phyloP scores from a whole-genome alignment of 1,140 invertebrate species.

The Anastatus disparis region DNA sequence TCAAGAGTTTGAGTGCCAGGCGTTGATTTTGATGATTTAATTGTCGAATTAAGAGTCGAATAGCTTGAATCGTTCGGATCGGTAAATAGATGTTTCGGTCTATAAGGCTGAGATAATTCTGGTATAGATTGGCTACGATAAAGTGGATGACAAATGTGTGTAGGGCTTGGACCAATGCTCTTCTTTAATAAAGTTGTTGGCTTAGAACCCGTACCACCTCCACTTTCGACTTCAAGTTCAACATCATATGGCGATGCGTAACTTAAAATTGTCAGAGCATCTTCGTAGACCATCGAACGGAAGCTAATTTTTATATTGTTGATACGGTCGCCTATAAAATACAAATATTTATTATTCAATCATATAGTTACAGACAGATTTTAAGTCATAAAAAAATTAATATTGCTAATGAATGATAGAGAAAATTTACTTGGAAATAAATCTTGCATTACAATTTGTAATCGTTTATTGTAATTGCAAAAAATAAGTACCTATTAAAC shows the following conservation, averaged over 20 bases:
- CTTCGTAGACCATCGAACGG: constrained; percentile 88
- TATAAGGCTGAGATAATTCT: constrained; percentile 69
- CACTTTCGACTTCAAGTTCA: constrained; percentile 74
- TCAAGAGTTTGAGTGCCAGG: constrained; percentile 53
- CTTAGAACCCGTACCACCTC: constrained; percentile 67
- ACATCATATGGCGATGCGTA: constrained; percentile 94
- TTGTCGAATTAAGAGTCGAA: constrained; percentile 63
- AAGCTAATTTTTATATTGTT: constrained; percentile 87
- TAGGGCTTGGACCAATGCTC: constrained; percentile 64
- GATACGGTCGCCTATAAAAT: constrained; percentile 81
- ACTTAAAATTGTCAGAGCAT: constrained; percentile 88
- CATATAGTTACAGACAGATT: too few species aligned
- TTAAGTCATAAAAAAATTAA: too few species aligned
- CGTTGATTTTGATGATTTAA: constrained; percentile 59
- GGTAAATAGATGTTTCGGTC: constrained; percentile 62
- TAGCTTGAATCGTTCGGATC: constrained; percentile 64
- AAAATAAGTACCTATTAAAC: too few species aligned
- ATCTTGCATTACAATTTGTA: too few species aligned
- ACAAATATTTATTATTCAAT: neutral
- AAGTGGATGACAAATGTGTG: constrained; percentile 73
- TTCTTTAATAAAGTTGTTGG: constrained; percentile 66
- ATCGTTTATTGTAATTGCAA: too few species aligned
- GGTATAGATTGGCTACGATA: constrained; percentile 77
- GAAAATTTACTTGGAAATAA: too few species aligned
- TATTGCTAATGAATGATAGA: too few species aligned